These are phyloP conservation scores for Folsomia candida DNA, from an alignment of 2,888 invertebrate genomes.

Conservation along the genomic window DNA sequence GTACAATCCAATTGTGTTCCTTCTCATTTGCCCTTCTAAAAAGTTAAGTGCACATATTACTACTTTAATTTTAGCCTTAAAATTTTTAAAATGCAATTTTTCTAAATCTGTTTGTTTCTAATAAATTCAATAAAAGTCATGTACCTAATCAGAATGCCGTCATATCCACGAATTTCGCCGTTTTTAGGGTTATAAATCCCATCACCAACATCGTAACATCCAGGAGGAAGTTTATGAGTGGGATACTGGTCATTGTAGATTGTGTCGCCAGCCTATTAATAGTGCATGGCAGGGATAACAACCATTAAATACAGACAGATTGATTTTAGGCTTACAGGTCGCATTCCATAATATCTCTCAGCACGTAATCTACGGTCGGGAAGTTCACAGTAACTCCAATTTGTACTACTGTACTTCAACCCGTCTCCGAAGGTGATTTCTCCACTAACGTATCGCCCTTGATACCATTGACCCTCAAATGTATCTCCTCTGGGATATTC, in stretches of 20 bases:
- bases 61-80: background rate
- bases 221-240: constrained; percentile 37
- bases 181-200: constrained; percentile 44
- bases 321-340: constrained; percentile 16
- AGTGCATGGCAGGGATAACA: background rate
- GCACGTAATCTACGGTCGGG: constrained; percentile 42
- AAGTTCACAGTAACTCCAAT: constrained; percentile 46
- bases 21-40: constrained; percentile 10
- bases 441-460: constrained; percentile 41
- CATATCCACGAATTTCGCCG: constrained; percentile 32
- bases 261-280: constrained; percentile 29
- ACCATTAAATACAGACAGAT: background rate
- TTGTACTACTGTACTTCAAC: constrained; percentile 31
- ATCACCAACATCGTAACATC: constrained; percentile 44
- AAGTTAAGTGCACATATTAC: background rate
- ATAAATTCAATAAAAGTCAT: background rate
- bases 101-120: background rate
- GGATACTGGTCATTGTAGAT: constrained; percentile 38
- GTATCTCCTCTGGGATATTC: constrained; percentile 44
- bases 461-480: constrained; percentile 44
- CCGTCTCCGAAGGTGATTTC: constrained; percentile 47
- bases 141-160: constrained; percentile 26
- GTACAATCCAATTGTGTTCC: constrained; percentile 42
- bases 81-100: background rate
- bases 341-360: constrained; percentile 39